Conservation (phyloP, 2,113 vertebrate genomes). For the Clarias magur region DNA sequence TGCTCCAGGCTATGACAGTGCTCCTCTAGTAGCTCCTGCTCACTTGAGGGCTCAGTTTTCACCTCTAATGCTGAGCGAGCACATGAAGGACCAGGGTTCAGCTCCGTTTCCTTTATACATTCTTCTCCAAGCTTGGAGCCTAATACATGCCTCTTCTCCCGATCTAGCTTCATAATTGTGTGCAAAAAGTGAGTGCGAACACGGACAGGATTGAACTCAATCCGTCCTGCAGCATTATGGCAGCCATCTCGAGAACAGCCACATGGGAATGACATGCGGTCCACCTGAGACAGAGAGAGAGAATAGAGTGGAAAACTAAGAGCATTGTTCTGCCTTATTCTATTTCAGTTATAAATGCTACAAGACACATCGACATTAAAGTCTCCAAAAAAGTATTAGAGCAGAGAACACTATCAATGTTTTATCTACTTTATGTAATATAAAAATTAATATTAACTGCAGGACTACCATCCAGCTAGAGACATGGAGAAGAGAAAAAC, state of each 20-base stretch:
- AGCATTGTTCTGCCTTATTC: not conserved
- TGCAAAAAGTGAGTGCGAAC: constrained; percentile 97
- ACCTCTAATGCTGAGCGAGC: constrained; percentile 63
- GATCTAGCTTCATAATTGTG: constrained; percentile 97
- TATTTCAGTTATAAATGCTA: not conserved
- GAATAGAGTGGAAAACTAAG: not conserved
- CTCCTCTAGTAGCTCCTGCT: constrained; percentile 66
- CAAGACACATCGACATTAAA: not conserved
- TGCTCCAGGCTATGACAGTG: constrained; percentile 74
- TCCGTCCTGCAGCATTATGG: constrained; percentile 85
- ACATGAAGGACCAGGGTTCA: constrained; percentile 53
- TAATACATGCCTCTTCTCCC: constrained; percentile 82
- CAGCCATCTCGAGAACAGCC: constrained; percentile 95
- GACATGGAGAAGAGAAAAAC: not conserved
- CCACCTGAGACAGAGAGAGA: constrained; percentile 77
- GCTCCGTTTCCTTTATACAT: constrained; percentile 56
- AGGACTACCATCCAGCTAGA: not conserved
- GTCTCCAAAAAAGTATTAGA: not conserved
- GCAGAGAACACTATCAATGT: not conserved
- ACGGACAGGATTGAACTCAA: constrained; percentile 94
- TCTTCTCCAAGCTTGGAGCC: constrained; percentile 52
- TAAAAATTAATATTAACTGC: not conserved
- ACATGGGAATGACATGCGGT: constrained; percentile 95
- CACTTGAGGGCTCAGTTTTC: constrained; percentile 56
- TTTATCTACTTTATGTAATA: not conserved